phyloP scores from a whole-genome alignment of 2,888 invertebrate species.

The Drosophila tripunctata region DNA sequence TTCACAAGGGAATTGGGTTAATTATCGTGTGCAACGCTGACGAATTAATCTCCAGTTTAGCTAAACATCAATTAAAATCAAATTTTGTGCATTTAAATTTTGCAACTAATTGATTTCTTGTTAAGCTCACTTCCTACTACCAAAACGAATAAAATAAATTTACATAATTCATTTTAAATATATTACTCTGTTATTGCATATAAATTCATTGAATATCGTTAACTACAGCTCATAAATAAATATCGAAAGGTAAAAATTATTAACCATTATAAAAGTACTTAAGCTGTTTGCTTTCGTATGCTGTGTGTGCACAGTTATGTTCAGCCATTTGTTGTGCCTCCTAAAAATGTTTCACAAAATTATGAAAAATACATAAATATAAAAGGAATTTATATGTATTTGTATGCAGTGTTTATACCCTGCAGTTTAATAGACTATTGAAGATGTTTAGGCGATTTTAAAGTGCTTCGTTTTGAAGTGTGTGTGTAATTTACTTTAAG shows the following conservation, averaged over 20 bases:
- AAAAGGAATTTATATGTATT: too few relatives aligned
- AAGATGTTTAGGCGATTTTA: neutral
- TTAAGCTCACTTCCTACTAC: neutral
- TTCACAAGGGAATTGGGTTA: slow-evolving; percentile 3
- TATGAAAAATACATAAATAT: slow-evolving; percentile 37
- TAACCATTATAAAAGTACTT: slow-evolving; percentile 31
- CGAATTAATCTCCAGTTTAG: slow-evolving; percentile 1
- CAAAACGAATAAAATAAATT: neutral
- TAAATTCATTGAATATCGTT: slow-evolving; percentile 19
- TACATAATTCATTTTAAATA: slow-evolving; percentile 1
- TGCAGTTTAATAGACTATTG: neutral
- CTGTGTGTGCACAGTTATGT: slow-evolving; percentile 28
- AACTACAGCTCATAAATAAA: slow-evolving; percentile 42
- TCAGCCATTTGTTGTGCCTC: slow-evolving; percentile 34
- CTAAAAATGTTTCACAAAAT: slow-evolving; percentile 40
- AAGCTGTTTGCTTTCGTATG: slow-evolving; percentile 27
- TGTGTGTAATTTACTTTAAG: neutral
- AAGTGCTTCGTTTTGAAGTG: neutral
- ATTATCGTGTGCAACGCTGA: slow-evolving; percentile 16
- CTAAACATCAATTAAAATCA: neutral
- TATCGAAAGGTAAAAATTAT: slow-evolving; percentile 37
- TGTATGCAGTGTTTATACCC: slow-evolving; percentile 28
- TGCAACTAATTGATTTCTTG: neutral
- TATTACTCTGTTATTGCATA: slow-evolving; percentile 15
- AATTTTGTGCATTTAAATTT: too few relatives aligned